Evolutionary conservation across 2,888 invertebrate species (phyloP), one percentile per base, ranked within the genome.

Genomic region (Drosophila barbarae): DNA sequence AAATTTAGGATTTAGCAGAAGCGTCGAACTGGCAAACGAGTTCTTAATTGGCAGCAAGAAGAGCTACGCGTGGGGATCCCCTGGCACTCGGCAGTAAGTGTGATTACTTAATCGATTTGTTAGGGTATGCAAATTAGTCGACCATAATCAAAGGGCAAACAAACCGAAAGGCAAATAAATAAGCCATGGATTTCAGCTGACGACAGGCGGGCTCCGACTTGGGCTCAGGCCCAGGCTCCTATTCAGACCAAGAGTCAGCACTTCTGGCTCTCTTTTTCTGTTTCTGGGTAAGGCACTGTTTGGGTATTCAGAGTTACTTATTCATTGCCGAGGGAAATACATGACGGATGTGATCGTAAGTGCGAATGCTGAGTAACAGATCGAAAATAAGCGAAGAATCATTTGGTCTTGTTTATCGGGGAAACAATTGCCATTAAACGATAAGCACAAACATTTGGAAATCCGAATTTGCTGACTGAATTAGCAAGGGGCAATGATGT

Each of bases 391-490:
- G 32, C 44, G n/a, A 21, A 42, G 66, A 71, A 55, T 77, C 68
- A 81, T 65, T 15, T 21, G 26, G 47, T 41, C 7, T 58, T 81
- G 65, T 66, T 71, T 66, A 51, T 38, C 57, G 57, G 18, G 35
- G 12, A 23, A 58, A 36, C 56, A 36, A 36, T 38, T 68, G 69
- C 58, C 57, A 56, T 68, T 41, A 38, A 50, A 51, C 47, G 77
- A 84, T 84, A 76, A 82, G 73, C 61, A 76, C 61, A 82, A 78
- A 84, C 63, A 70, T 46, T 81, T 49, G 38, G 73, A 55, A 76
- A 76, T 26, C 36, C 64, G 41, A 23, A 4, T 65, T 28, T 58
- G 36, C 50, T 41, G 55, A 67, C 50, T 50, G 44, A 66, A 67
- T 80, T 69, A 80, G 72, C 67, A 57, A 46, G 34, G 34, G 34